Evolutionary conservation across 1,140 invertebrate species (phyloP), one percentile per base, ranked within the genome.

Genomic region (Apis laboriosa): DNA sequence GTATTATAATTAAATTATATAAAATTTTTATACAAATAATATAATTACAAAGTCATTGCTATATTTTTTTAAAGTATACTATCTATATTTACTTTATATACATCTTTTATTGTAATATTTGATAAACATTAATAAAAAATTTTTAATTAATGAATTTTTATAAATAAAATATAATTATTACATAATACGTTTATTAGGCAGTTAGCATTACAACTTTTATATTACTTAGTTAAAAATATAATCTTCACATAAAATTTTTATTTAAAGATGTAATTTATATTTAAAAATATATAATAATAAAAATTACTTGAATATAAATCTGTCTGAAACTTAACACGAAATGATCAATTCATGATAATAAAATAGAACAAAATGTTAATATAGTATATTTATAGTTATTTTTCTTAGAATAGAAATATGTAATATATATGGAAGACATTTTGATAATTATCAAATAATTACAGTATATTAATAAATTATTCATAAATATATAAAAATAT

Each of bases 161-260:
- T 0, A 28, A 58, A 74, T 15, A 80, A 24, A 1, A 51, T 28
- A 28, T 51, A 79, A 79, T 28, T 61, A 24, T 86, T 28, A 86
- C 60, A 78, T 81, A 84, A 78, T 82, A 73, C 60, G 12, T 88
- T 88, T 82, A 87, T 88, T 78, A 88, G 64, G 75, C 78, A 88
- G 78, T 88, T 61, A 68, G 24, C 61, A 51, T 88, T 88, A 88
- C 85, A 88, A n/a, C 43, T 28, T 71, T 71, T 66, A 49, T 63
- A 70, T 21, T 75, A 79, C 8, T 7, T 49, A 58, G 24, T 56
- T 19, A 53, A 61, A 81, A 55, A n/a, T 64, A 55, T 58, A 56
- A 17, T 4, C 55, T 56, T 78, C 13, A 11, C 21, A 70, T 58
- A 64, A 51, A 72, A 84, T 49, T 15, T 55, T 72, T 84, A 43